These are phyloP conservation scores for Aleadryas rufinucha DNA, from an alignment of 2,113 vertebrate genomes.

Conservation along the genomic window DNA sequence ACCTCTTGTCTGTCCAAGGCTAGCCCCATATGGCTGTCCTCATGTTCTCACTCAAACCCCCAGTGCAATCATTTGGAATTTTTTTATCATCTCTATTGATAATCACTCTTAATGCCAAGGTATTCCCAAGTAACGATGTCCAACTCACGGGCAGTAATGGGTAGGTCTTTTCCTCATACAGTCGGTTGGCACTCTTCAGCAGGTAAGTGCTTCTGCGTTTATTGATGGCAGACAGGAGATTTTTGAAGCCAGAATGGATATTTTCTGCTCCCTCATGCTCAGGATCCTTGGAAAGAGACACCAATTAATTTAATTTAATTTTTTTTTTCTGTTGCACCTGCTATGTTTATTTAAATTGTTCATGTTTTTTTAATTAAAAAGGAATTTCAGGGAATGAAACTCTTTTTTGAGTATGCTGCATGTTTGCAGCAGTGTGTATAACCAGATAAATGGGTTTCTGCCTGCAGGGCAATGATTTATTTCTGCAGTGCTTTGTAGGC, in stretches of 20 bases:
- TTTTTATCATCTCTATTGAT: background rate
- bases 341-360: background rate
- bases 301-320: background rate
- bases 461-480: background rate
- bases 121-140: background rate
- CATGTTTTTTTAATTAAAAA: background rate
- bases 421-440: background rate
- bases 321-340: background rate
- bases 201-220: conserved; percentile 35
- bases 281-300: conserved; percentile 51
- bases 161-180: conserved; percentile 64
- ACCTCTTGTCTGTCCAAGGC: background rate
- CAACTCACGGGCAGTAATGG: conserved; percentile 42
- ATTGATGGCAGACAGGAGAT: conserved; percentile 44
- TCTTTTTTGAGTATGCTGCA: background rate
- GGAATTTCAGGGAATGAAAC: background rate
- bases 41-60: background rate
- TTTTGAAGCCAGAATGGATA: conserved; percentile 48
- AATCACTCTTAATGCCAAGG: background rate
- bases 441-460: background rate
- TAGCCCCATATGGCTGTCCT: background rate
- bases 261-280: background rate
- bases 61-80: background rate
- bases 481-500: background rate
- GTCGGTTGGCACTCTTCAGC: conserved; percentile 59